Percentiles rank a stretch among this genome's conserved stretches.
Evolutionary conservation across 2,113 vertebrate genomes (phyloP).

Genomic region (Furnarius figulus): DNA sequence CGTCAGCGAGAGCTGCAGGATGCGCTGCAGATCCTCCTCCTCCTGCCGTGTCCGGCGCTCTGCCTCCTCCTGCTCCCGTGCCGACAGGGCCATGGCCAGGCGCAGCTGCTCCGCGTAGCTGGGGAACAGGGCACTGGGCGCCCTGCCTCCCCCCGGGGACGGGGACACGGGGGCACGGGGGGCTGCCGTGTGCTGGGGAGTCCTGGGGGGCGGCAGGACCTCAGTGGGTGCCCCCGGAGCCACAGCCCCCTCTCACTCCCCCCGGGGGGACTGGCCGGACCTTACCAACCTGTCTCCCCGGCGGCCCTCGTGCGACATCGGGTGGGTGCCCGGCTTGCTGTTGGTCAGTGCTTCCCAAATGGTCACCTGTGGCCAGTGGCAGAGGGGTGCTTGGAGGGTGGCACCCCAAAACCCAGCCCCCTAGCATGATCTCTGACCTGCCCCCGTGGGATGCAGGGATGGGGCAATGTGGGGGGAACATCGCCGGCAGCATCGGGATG

Average conservation of each 20-base stretch:
- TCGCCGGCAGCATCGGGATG: fast-evolving
- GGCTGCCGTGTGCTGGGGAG: slow-evolving; percentile 50
- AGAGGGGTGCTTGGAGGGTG: not conserved
- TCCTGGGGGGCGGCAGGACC: not conserved
- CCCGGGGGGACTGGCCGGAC: not conserved
- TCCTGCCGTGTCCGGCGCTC: slow-evolving; percentile 83
- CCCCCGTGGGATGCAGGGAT: fast-evolving
- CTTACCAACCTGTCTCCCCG: slow-evolving; percentile 86
- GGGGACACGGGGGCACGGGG: slow-evolving; percentile 50
- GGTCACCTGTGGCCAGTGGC: slow-evolving; percentile 80
- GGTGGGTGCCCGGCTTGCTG: slow-evolving; percentile 92
- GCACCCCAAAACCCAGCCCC: not conserved
- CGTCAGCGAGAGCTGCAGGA: slow-evolving; percentile 93
- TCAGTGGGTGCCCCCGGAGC: not conserved
- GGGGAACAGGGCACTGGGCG: slow-evolving; percentile 76
- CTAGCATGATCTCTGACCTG: fast-evolving
- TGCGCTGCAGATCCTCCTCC: slow-evolving; percentile 91
- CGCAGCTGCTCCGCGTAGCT: slow-evolving; percentile 91
- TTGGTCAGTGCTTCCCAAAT: slow-evolving; percentile 98
- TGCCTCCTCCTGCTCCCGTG: slow-evolving; percentile 88
- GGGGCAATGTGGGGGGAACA: not conserved
- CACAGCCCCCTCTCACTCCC: no score
- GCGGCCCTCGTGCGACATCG: slow-evolving; percentile 84
- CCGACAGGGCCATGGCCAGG: slow-evolving; percentile 93
- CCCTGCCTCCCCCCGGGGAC: slow-evolving; percentile 60